phyloP scores from a whole-genome alignment of 2,797 vertebrate genomes.

The Falco peregrinus region DNA sequence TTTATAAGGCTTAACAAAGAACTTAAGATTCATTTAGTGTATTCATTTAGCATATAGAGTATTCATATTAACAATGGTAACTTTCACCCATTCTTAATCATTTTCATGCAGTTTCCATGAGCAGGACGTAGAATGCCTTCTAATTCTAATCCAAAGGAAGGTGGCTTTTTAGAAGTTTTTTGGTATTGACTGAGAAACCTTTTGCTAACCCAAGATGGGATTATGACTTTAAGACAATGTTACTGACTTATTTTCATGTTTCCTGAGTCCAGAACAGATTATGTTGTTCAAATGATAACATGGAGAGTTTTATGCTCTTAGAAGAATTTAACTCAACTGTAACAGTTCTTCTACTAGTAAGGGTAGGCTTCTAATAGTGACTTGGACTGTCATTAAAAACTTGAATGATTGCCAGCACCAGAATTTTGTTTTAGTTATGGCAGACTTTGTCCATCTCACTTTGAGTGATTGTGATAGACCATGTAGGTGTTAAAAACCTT shows the following conservation, averaged over 20 bases:
- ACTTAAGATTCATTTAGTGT: background rate
- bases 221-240: background rate
- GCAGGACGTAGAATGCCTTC: background rate
- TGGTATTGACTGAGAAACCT: background rate
- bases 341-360: background rate
- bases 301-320: background rate
- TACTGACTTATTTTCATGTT: background rate
- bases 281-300: background rate
- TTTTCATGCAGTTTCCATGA: background rate
- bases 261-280: background rate
- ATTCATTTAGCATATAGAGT: too few relatives aligned
- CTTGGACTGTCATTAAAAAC: background rate
- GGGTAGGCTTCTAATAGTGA: background rate
- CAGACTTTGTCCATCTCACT: background rate
- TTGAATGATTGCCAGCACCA: background rate
- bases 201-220: background rate
- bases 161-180: background rate
- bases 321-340: background rate
- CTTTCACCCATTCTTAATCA: background rate
- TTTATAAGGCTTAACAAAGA: background rate
- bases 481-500: background rate
- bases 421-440: background rate
- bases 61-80: background rate
- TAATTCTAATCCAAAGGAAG: background rate
- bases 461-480: background rate